Evolutionary conservation across 2,113 vertebrate genomes (phyloP), one percentile per base, ranked within the genome.

Genomic region (Nematolebias whitei): DNA sequence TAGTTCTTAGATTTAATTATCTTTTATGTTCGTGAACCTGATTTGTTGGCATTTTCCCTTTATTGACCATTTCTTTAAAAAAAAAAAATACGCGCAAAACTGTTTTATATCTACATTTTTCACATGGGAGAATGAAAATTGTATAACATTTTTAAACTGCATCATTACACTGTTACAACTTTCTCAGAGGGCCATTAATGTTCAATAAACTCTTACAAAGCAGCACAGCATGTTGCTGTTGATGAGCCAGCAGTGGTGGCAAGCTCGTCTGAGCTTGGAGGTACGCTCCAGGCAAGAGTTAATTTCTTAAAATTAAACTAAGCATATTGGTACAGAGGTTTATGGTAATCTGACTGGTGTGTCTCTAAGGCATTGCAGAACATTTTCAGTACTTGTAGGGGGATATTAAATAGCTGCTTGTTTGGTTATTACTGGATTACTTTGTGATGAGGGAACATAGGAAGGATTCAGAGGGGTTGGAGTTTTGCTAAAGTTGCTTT

Each of bases 281-380:
- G 79, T 85, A 81, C 40, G 87, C 90, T 92, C 68, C 68, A 86
- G 91, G 91, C 88, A 41, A 91, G 81, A 92, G 90, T 91, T 90
- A 83, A 90, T 92, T 93, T 92, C 83, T 87, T 88, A 79, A 90
- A 92, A 91, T 91, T 87, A 90, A 92, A 88, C 80, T 90, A 85
- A 89, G 79, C 80, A 68, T 88, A 87, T 92, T 90, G 87, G 81
- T 88, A 84, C 76, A 88, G 83, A 88, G 77, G 78, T 90, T 91
- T 91, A 91, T 90, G 87, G 64, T 90, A 91, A 92, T 91, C 83
- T 87, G 83, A 83, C 83, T 72, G 61, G 68, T 72, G 57, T 84
- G 85, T 87, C 90, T 90, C 78, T 43, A 59, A 76, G 78, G 89
- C 67, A 79, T 88, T 76, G 55, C 58, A 64, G 81, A 81, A 60